Percentiles rank a stretch among this genome's conserved stretches.
phyloP scores from a whole-genome alignment of 2,888 invertebrate species.

The Theodoxus fluviatilis region DNA sequence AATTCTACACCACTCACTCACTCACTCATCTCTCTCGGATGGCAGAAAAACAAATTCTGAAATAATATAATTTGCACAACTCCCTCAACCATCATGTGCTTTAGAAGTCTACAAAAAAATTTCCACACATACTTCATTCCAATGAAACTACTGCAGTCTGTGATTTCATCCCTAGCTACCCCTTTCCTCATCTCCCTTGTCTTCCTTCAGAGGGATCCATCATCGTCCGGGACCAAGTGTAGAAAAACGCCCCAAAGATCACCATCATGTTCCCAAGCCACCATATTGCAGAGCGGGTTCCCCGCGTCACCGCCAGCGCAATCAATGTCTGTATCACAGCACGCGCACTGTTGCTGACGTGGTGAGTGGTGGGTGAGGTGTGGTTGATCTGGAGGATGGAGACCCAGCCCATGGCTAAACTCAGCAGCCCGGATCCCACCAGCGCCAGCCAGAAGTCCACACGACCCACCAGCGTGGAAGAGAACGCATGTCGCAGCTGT shows the following conservation, averaged over 20 bases:
- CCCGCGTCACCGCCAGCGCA: slow-evolving; percentile 58
- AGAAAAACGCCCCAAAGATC: slow-evolving; percentile 57
- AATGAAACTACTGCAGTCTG: too few species aligned
- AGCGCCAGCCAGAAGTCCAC: slow-evolving; percentile 52
- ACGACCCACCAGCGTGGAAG: slow-evolving; percentile 36
- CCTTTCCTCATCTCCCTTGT: too few species aligned
- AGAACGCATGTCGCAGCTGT: slow-evolving; percentile 48
- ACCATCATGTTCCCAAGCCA: slow-evolving; percentile 63
- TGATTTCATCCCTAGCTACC: too few species aligned
- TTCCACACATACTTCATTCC: too few species aligned
- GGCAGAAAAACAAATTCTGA: too few species aligned
- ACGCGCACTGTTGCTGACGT: slow-evolving; percentile 64
- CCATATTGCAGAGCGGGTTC: slow-evolving; percentile 58
- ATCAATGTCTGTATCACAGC: slow-evolving; percentile 63
- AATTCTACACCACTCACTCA: too few species aligned
- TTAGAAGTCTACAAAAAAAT: too few species aligned
- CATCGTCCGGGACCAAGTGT: slow-evolving; percentile 54
- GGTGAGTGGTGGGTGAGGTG: slow-evolving; percentile 64
- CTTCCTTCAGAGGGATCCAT: too few species aligned
- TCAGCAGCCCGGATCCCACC: slow-evolving; percentile 53
- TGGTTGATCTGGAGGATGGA: slow-evolving; percentile 63
- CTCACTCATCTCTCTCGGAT: too few species aligned
- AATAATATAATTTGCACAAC: too few species aligned
- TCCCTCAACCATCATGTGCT: too few species aligned
- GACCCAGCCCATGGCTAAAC: slow-evolving; percentile 60